Base-by-base conservation (phyloP, 2,113 vertebrate species). In the Corapipo altera region DNA sequence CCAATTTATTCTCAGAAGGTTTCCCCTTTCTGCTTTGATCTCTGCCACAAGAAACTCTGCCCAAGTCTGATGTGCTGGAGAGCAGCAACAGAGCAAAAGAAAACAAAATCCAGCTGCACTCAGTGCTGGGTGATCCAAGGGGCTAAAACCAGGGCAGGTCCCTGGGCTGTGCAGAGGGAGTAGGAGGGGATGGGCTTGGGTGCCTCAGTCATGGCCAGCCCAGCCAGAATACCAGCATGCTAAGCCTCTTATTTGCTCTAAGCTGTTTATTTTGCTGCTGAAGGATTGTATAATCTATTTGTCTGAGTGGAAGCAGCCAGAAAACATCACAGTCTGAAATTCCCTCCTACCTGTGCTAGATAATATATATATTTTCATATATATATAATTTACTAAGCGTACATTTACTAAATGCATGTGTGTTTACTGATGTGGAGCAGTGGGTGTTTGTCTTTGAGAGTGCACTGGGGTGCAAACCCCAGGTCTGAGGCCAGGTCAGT, bases 201-300 rank as follows among this genome's bases (percentile, higher is more conserved):
- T 61, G 58, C 57, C 27, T n/a, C 61, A 24, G 66, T 2, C 7
- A 2, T 32, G 69, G 76, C 65, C 70, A 84, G 30, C 9, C 49
- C 69, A 51, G 57, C 57, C 85, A 78, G 43, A 44, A 72, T 46
- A 1, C 15, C 4, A 32, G 21, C 70, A 59, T 1, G 1, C 33
- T 73, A 62, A 94, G 89, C 87, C 54, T 79, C 86, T 87, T 76
- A 85, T 91, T 93, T 91, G 88, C 54, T 66, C 33, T 79, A 70
- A 96, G 77, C 89, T 90, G 88, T 94, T 96, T 94, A 33, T 97
- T 95, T 92, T 93, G 78, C 94, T 88, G 78, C 91, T 48, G 30
- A 43, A 88, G 87, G 51, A 11, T 69, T 88, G 85, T 57, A 5
- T 72, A 41, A 87, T 73, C 80, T 52, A 0, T 82, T 74, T 86